A percentile compares a stretch with the other conserved stretches of the same genome.
Conservation (phyloP, 2,888 invertebrate genomes). For the Lycia hirtaria region DNA sequence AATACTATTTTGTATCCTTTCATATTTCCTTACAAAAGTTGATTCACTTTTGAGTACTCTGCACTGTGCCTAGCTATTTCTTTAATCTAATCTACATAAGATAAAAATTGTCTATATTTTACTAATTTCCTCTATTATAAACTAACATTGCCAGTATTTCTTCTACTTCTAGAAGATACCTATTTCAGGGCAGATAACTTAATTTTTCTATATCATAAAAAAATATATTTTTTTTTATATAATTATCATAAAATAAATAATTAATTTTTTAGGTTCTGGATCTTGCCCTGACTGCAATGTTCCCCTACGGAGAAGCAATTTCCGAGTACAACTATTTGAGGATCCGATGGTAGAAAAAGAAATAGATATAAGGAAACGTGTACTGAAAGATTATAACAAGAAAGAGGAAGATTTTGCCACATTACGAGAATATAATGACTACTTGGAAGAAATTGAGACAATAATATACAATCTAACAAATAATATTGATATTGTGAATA, state of each 20-base stretch:
- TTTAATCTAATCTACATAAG: too few species aligned
- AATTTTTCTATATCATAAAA: too few species aligned
- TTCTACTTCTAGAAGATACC: too few species aligned
- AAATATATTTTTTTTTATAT: too few species aligned
- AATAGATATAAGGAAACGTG: slow-evolving; percentile 95
- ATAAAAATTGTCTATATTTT: too few species aligned
- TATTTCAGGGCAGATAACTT: neutral
- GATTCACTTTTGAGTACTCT: too few species aligned
- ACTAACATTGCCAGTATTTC: too few species aligned
- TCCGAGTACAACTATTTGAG: slow-evolving; percentile 97
- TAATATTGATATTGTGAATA: slow-evolving; percentile 94
- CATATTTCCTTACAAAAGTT: too few species aligned
- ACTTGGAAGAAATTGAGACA: slow-evolving; percentile 97
- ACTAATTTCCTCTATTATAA: too few species aligned
- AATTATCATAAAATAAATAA: too few species aligned
- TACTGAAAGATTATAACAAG: slow-evolving; percentile 96
- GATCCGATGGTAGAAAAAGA: slow-evolving; percentile 99
- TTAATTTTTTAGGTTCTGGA: slow-evolving; percentile 93
- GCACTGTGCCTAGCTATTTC: too few species aligned
- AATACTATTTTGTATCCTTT: too few species aligned
- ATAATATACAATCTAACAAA: slow-evolving; percentile 96
- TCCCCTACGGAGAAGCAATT: slow-evolving; percentile 94
- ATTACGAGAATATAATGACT: slow-evolving; percentile 96
- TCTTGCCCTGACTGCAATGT: slow-evolving; percentile 97
- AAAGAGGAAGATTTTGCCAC: slow-evolving; percentile 96